Evolutionary conservation across 2,113 vertebrate species (phyloP), one percentile per base, ranked within the genome.

Genomic region (Epinephelus cyanopodus): DNA sequence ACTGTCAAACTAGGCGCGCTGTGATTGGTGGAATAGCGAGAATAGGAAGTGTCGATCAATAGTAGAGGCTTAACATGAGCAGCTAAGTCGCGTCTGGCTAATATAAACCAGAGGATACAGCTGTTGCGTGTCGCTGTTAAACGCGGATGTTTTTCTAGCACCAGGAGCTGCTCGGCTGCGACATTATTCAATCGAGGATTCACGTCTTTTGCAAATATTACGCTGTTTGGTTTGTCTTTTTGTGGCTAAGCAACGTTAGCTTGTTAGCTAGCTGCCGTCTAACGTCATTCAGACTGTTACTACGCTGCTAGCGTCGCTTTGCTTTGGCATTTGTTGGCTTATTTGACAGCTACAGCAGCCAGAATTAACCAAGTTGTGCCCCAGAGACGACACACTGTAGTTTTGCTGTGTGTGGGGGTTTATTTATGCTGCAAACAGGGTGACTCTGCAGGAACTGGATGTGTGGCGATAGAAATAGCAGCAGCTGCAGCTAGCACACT

Each of bases 1-100:
- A n/a, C 42, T 19, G 21, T 79, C 48, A 65, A 33, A n/a, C 6
- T 8, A 45, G 1, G 10, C 68, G 56, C 33, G 10, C 62, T 18
- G 1, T 70, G 85, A 95, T 95, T 95, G 95, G 95, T 87, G 47
- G 13, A 62, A 18, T 9, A 4, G 0, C 54, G 27, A 73, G 79
- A 85, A 79, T 64, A 89, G 94, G 95, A 95, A 94, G 85, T 85
- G 80, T 69, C 74, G 19, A 14, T 87, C 69, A 66, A 70, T 81
- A 81, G 80, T 88, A 56, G 58, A 63, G 52, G 90, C 79, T 91
- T 91, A 86, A 81, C 66, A 84, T 85, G 67, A 37, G 5, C 19
- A 75, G 86, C 84, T 89, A 90, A 88, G 68, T 52, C 82, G 48
- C 80, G 39, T 77, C 17, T 83, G 77, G 21, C 25, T 69, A 42